These are phyloP conservation scores for Plebejus anna DNA, from an alignment of 2,888 invertebrate genomes.

Conservation along the genomic window DNA sequence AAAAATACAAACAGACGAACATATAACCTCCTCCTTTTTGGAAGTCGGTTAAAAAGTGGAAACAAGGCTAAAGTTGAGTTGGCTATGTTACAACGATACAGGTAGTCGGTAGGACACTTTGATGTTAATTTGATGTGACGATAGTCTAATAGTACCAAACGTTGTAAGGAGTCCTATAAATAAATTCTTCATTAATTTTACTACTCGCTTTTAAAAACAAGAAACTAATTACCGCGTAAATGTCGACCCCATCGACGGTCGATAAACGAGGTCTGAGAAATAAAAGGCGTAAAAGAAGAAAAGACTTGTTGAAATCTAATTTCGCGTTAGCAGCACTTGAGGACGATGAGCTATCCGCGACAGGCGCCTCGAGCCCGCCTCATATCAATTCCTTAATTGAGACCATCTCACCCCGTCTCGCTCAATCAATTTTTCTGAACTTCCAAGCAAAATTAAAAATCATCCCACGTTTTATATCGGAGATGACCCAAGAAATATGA, in stretches of 20 bases:
- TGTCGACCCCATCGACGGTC: not conserved
- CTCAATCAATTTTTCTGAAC: conserved; percentile 32
- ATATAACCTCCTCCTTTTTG: too few species aligned
- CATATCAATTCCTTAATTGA: conserved; percentile 78
- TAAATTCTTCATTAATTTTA: not conserved
- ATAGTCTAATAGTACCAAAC: too few species aligned
- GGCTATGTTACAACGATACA: too few species aligned
- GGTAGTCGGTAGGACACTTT: too few species aligned
- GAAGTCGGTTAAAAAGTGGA: too few species aligned
- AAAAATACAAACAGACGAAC: too few species aligned
- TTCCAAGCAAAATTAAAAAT: conserved; percentile 29
- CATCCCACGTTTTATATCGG: conserved; percentile 4
- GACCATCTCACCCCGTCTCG: conserved; percentile 48
- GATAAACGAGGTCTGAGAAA: conserved; percentile 43
- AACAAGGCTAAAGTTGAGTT: too few species aligned
- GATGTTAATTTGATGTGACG: too few species aligned
- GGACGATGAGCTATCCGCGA: conserved; percentile 74
- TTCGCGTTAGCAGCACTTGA: conserved; percentile 76
- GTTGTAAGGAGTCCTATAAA: too few species aligned
- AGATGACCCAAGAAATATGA: conserved; percentile 12
- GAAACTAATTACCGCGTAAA: not conserved
- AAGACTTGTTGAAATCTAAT: conserved; percentile 80
- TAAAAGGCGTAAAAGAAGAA: conserved; percentile 60
- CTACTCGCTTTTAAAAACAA: not conserved
- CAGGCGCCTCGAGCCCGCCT: conserved; percentile 59